phyloP scores from a whole-genome alignment of 2,113 vertebrate genomes.

The Coracopsis vasa region DNA sequence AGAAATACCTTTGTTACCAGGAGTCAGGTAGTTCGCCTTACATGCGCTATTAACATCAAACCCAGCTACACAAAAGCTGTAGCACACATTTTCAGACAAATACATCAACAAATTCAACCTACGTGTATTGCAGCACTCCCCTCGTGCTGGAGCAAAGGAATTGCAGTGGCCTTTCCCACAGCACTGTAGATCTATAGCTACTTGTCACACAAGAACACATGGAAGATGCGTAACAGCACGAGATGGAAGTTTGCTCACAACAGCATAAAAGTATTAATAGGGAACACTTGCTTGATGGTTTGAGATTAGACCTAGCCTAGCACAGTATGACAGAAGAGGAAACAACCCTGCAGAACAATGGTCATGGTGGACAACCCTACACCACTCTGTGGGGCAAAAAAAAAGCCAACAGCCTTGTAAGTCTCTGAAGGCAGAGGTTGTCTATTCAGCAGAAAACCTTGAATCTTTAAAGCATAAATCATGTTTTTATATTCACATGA shows the following conservation, averaged over 20 bases:
- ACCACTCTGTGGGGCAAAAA: neutral
- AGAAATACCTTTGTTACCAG: neutral
- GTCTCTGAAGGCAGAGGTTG: neutral
- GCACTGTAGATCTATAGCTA: neutral
- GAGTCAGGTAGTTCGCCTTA: neutral
- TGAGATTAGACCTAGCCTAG: neutral
- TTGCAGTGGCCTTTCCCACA: neutral
- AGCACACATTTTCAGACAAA: neutral
- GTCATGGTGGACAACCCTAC: neutral
- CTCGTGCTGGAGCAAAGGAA: neutral
- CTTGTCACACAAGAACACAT: neutral
- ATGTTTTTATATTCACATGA: neutral
- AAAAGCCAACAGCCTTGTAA: neutral
- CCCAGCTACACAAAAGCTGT: neutral
- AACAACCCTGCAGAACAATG: neutral
- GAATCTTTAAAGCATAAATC: neutral
- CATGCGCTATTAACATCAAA: neutral
- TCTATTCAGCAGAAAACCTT: neutral
- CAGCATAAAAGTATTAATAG: neutral
- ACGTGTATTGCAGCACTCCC: accelerated
- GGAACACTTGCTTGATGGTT: neutral
- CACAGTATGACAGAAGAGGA: neutral
- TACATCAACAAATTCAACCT: neutral
- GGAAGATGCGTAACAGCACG: neutral
- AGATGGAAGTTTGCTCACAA: neutral